These are phyloP conservation scores for Onychomys arenicola DNA, from an alignment of 2,797 vertebrate species.

Conservation along the genomic window DNA sequence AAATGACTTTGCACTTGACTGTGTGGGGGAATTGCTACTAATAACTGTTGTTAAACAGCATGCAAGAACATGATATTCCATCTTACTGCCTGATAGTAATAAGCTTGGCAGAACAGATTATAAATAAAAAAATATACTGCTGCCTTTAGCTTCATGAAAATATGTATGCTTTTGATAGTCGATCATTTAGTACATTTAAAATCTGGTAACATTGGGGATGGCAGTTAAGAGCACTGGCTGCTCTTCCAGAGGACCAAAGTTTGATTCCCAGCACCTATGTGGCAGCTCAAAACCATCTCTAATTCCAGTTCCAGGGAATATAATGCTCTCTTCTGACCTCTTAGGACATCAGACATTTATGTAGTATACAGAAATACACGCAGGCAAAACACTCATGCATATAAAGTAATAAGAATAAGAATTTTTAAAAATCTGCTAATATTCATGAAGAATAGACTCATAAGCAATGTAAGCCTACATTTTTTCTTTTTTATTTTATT, in stretches of 20 bases:
- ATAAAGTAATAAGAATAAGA: background rate
- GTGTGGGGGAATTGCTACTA: conserved; percentile 59
- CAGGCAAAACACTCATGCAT: too few species aligned
- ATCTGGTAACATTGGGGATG: conserved; percentile 10
- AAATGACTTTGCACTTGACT: conserved; percentile 31
- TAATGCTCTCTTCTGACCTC: background rate
- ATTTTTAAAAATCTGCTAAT: background rate
- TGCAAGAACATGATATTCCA: conserved; percentile 30
- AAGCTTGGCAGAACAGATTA: conserved; percentile 43
- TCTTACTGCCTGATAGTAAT: conserved; percentile 50
- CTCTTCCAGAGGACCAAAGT: background rate
- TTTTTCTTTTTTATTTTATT: too few species aligned
- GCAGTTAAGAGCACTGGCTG: background rate
- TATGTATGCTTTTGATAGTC: conserved; percentile 45
- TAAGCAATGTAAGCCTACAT: conserved; percentile 27
- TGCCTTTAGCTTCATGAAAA: conserved; percentile 64
- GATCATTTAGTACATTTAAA: conserved; percentile 54
- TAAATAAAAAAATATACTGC: conserved; percentile 31
- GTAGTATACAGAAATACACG: background rate
- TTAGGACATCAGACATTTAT: background rate
- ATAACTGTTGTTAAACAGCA: conserved; percentile 62
- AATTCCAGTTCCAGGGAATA: background rate
- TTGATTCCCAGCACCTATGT: too few species aligned
- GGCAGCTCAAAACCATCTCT: background rate
- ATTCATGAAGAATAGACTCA: conserved; percentile 43